These are phyloP conservation scores for Thermophis baileyi DNA, from an alignment of 2,113 vertebrate genomes.

Conservation along the genomic window DNA sequence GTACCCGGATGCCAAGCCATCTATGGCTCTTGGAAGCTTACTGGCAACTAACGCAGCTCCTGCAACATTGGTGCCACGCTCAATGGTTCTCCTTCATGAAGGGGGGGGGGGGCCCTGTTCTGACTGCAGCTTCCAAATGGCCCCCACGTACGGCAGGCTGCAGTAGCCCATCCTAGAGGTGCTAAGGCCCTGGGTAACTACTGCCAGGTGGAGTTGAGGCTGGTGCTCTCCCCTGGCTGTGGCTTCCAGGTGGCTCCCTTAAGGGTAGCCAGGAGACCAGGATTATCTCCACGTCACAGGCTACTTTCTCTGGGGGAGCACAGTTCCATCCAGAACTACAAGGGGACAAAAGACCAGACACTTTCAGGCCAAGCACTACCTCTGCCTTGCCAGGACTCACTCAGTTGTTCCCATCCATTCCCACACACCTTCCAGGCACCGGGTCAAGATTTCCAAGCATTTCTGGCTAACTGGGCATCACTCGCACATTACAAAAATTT, in stretches of 20 bases:
- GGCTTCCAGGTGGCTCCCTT: neutral
- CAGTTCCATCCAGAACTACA: too few relatives aligned
- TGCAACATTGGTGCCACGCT: neutral
- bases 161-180: neutral
- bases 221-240: neutral
- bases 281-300: neutral
- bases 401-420: too few relatives aligned
- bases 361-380: too few relatives aligned
- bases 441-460: too few relatives aligned
- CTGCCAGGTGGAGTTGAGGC: neutral
- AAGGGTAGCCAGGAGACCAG: too few relatives aligned
- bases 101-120: too few relatives aligned
- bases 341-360: too few relatives aligned
- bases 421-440: too few relatives aligned
- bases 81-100: neutral
- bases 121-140: neutral
- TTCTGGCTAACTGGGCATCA: too few relatives aligned
- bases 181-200: neutral
- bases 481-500: too few relatives aligned
- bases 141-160: neutral
- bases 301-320: too few relatives aligned
- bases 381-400: too few relatives aligned
- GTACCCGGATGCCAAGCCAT: neutral
- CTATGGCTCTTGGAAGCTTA: neutral
- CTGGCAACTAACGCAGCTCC: neutral